Base-by-base conservation (phyloP, 2,888 invertebrate genomes). In the Phoronis australis region DNA sequence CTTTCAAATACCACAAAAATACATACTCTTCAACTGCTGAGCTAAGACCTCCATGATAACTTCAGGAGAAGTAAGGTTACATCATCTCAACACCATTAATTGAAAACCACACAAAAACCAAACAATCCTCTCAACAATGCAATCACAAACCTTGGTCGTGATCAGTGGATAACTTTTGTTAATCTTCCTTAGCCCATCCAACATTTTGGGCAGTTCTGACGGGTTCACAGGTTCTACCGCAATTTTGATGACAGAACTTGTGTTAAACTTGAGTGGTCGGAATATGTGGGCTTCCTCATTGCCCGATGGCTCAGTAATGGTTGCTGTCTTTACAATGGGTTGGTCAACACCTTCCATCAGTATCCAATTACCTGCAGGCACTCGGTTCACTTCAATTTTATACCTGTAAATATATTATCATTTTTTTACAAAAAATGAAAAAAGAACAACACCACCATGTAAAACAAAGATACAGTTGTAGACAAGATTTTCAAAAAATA, bases 191-290 rank as follows among this genome's bases (percentile, higher is more conserved):
- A 96, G 76, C 0, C 96, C 96, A 68, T 96, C 96, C 71, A 96
- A 81, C 95, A 96, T 96, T 79, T 96, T 97, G 0, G 96, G 96
- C 66, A 96, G 75, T 70, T 96, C 96, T 0, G 93, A 94, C 0
- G 96, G 96, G 77, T 96, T 96, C 1, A 96, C 94, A 0, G 96
- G 96, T 72, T 96, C 96, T 1, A 96, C 94, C 5, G 92, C 92
- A 59, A 91, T 91, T 82, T 96, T 96, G 24, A 96, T 94, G 2
- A 96, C 90, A 50, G 94, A 93, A 68, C 93, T 91, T 0, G 96
- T 95, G 77, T 96, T 95, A 73, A 90, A 92, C 71, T 94, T 87
- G 22, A 96, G 80, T 0, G 96, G 95, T 3, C 88, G 82, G 80
- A 95, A 96, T 31, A 95, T 96, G 73, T 89, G 89, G 3, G 93